These are phyloP conservation scores for Poecilobothrus nobilitatus DNA, from an alignment of 2,888 invertebrate species.

Conservation along the genomic window DNA sequence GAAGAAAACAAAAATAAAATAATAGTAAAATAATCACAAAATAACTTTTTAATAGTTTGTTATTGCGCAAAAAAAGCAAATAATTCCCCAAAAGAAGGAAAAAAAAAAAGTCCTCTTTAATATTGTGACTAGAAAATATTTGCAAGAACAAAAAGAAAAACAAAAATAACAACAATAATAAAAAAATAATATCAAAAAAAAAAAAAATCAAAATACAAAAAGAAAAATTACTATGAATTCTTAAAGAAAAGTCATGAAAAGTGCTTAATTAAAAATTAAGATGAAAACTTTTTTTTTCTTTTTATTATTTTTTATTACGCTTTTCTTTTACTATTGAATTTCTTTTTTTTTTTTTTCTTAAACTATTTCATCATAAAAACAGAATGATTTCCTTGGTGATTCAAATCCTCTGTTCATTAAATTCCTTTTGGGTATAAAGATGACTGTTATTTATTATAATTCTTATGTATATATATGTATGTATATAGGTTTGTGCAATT, in stretches of 20 bases:
- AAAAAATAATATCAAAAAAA: neutral
- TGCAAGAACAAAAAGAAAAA: neutral
- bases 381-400: too few relatives aligned
- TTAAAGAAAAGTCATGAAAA: conserved; percentile 1
- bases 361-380: neutral
- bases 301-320: neutral
- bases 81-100: too few relatives aligned
- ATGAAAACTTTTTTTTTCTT: neutral
- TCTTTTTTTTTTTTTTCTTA: neutral
- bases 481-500: too few relatives aligned
- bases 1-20: neutral
- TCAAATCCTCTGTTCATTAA: too few relatives aligned
- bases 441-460: too few relatives aligned
- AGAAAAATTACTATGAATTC: neutral
- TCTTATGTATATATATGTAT: too few relatives aligned
- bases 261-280: conserved; percentile 1
- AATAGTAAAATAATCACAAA: neutral
- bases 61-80: neutral
- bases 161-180: neutral
- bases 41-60: conserved; percentile 4
- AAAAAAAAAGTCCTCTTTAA: neutral
- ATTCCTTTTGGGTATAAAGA: too few relatives aligned
- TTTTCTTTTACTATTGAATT: neutral
- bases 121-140: neutral
- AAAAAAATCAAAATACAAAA: neutral